Evolutionary conservation across 92 coral and sea anemone genomes (phyloP).

Genomic region (Hydrozoanthus gracilis): DNA sequence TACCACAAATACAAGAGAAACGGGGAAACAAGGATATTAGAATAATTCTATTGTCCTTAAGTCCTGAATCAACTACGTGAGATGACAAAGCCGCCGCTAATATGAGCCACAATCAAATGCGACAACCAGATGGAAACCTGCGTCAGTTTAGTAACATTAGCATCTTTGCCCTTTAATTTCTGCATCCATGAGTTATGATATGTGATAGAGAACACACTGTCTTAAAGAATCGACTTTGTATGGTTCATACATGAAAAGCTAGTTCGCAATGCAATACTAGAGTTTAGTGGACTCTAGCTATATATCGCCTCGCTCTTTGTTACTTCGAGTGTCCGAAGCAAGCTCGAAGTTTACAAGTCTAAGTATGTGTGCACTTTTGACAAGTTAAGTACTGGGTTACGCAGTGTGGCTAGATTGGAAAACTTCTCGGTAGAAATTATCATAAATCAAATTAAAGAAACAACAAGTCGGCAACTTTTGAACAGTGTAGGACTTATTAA

Average conservation of each 20-base stretch:
- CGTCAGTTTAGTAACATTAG: constrained; percentile 17
- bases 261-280: no score
- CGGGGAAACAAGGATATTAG: constrained; percentile 24
- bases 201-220: neutral
- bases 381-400: constrained; percentile 31
- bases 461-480: constrained; percentile 74
- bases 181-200: neutral
- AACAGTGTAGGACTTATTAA: constrained; percentile 51
- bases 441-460: constrained; percentile 73
- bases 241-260: no score
- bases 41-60: constrained; percentile 38
- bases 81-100: constrained; percentile 42
- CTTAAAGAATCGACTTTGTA: neutral
- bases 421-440: constrained; percentile 56
- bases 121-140: constrained; percentile 22
- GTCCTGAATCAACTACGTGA: constrained; percentile 26
- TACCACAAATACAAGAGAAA: neutral
- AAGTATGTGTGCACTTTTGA: constrained; percentile 14
- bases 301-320: no score
- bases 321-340: no score
- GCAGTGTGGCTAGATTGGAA: constrained; percentile 28
- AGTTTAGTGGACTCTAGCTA: neutral
- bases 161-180: neutral
- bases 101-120: neutral
- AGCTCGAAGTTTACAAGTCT: neutral